These are phyloP conservation scores for Pachycephus smyrnensis DNA, from an alignment of 2,888 invertebrate genomes.

Conservation along the genomic window DNA sequence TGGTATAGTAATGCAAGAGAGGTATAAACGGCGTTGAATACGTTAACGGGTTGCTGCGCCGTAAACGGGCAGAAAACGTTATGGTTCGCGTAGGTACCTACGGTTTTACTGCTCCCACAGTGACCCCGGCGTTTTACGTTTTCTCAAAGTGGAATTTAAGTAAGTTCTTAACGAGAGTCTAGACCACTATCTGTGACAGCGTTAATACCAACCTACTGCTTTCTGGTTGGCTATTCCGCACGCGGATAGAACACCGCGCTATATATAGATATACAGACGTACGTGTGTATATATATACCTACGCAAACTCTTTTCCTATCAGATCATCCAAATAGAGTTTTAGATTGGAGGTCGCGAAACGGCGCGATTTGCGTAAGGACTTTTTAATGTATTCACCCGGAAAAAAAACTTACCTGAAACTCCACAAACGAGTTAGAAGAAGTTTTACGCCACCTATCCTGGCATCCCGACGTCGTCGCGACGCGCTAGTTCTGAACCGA, in stretches of 20 bases:
- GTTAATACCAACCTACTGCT: background rate
- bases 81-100: background rate
- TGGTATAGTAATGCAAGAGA: background rate
- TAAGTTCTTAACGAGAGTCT: conserved; percentile 45
- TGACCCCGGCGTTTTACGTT: conserved; percentile 22
- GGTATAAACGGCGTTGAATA: background rate
- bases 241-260: background rate
- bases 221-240: background rate
- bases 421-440: conserved; percentile 53
- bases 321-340: conserved; percentile 54
- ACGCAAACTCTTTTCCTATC: conserved; percentile 38
- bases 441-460: conserved; percentile 36
- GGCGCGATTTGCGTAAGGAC: conserved; percentile 40
- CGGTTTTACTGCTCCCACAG: conserved; percentile 12
- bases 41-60: background rate
- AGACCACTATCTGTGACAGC: conserved; percentile 11
- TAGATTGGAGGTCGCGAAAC: conserved; percentile 50
- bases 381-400: conserved; percentile 52
- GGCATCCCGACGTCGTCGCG: background rate
- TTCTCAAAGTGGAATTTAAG: conserved; percentile 41
- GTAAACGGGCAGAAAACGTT: background rate
- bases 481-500: background rate
- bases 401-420: conserved; percentile 51
- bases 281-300: background rate
- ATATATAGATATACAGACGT: background rate